Percentiles rank a stretch among this genome's conserved stretches.
phyloP scores from a whole-genome alignment of 2,113 vertebrate genomes.

The Lepisosteus osseus region DNA sequence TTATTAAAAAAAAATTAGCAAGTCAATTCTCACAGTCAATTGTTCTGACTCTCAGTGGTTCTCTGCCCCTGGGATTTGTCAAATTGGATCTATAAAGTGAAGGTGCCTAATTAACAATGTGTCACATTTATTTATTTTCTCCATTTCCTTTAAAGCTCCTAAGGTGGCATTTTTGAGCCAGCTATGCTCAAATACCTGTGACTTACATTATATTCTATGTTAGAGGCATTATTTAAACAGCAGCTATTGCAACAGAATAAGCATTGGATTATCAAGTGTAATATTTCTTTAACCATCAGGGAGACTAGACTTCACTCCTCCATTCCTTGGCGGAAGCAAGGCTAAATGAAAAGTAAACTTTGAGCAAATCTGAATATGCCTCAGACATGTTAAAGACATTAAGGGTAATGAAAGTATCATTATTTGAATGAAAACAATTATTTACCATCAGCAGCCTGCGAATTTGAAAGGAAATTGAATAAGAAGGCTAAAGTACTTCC shows the following conservation, averaged over 20 bases:
- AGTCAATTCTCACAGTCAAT: no score
- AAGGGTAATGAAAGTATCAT: slow-evolving; percentile 16
- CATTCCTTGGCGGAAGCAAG: neutral
- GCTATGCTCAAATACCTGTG: no score
- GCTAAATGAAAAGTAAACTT: no score
- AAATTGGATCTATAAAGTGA: no score
- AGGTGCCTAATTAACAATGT: no score
- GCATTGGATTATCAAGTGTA: neutral
- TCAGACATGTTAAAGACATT: slow-evolving; percentile 26
- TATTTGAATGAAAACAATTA: slow-evolving; percentile 20
- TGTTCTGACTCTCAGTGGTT: neutral
- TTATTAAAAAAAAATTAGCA: no score
- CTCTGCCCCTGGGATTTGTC: neutral
- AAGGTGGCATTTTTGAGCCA: no score
- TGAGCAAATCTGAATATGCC: slow-evolving; percentile 6
- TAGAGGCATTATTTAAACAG: no score
- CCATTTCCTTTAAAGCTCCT: no score
- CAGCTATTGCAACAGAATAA: neutral
- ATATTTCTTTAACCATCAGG: neutral
- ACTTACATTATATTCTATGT: no score
- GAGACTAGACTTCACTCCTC: neutral
- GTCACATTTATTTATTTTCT: no score
- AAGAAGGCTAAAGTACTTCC: slow-evolving; percentile 30
- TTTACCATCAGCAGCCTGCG: slow-evolving; percentile 13
- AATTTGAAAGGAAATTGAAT: slow-evolving; percentile 27